Evolutionary conservation across 2,797 vertebrate genomes (phyloP).

Genomic region (Crocodylus rhombifer): DNA sequence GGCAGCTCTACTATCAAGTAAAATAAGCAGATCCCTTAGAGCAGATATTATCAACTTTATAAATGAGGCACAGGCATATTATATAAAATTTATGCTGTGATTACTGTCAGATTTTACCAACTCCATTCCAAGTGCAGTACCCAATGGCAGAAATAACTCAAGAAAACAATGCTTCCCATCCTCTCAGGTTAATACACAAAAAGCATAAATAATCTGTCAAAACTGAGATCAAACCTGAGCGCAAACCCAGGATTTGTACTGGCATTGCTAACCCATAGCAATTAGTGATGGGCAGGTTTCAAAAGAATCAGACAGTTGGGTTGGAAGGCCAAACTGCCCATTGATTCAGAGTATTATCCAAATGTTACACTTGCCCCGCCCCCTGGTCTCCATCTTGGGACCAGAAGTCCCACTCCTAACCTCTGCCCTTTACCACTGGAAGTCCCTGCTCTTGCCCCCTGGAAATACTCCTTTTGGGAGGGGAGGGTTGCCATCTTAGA

Average conservation of each 20-base stretch:
- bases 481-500: too few relatives aligned
- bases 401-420: too few relatives aligned
- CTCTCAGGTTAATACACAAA: background rate
- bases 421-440: too few relatives aligned
- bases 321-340: background rate
- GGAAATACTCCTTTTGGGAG: too few relatives aligned
- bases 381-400: too few relatives aligned
- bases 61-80: background rate
- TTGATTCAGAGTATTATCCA: background rate
- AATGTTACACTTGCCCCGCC: background rate
- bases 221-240: too few relatives aligned
- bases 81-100: rapidly evolving
- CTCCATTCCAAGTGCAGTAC: background rate
- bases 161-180: rapidly evolving
- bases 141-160: background rate
- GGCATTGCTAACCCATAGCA: too few relatives aligned
- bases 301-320: background rate
- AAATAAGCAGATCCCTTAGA: background rate
- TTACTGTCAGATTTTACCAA: background rate
- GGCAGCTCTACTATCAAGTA: background rate
- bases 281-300: background rate
- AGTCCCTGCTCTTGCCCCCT: too few relatives aligned
- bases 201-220: too few relatives aligned
- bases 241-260: too few relatives aligned
- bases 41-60: background rate